Evolutionary conservation across 23 tunicate genomes (phyloP).

Genomic region (Corella eumyota): DNA sequence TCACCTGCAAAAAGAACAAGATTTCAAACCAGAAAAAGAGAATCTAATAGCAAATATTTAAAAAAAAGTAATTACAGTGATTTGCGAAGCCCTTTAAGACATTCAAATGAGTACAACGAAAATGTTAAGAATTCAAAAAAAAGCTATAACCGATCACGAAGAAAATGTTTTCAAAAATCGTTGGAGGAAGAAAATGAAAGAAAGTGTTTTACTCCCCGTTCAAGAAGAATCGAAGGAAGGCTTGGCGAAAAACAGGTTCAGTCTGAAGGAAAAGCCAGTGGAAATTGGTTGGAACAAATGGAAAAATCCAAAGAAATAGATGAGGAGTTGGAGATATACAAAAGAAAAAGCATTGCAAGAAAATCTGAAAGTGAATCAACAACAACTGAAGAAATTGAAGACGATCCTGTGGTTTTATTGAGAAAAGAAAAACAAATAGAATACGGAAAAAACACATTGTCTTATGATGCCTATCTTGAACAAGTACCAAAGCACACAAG

Average conservation of each 20-base stretch:
- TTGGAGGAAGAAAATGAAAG: no score
- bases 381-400: conserved; percentile 9
- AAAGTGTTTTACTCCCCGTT: not conserved
- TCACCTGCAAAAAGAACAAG: no score
- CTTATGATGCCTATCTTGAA: conserved; percentile 54
- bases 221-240: not conserved
- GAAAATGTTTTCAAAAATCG: no score
- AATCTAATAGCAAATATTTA: no score
- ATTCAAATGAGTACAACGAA: no score
- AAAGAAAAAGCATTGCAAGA: not conserved
- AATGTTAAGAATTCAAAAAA: no score
- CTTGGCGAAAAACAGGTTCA: not conserved
- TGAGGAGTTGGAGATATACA: conserved; percentile 2
- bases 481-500: conserved; percentile 55
- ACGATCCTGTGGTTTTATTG: conserved; percentile 43
- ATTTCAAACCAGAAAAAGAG: no score
- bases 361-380: conserved; percentile 8
- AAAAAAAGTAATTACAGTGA: no score
- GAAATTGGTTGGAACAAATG: conserved; percentile 51
- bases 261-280: conserved; percentile 21
- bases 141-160: no score
- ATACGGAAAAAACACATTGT: conserved; percentile 90
- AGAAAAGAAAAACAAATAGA: conserved; percentile 80
- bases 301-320: conserved; percentile 27
- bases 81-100: no score